phyloP scores from a whole-genome alignment of 2,797 vertebrate species.

The Eospalax fontanierii region DNA sequence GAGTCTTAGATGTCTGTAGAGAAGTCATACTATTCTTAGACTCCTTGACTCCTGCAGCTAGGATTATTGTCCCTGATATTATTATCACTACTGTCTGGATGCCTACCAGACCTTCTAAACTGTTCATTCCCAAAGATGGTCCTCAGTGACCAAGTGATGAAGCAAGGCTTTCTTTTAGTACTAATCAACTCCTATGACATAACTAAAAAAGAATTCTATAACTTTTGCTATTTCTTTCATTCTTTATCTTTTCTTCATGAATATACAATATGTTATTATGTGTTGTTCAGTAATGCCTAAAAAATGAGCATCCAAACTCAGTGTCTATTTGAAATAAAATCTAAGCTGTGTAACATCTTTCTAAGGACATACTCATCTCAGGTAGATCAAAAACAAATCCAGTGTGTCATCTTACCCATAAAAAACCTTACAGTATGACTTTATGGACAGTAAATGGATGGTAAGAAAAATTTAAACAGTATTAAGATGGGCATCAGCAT shows the following conservation, averaged over 20 bases:
- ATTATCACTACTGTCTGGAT: not conserved
- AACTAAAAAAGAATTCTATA: not conserved
- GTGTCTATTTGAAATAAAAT: constrained; percentile 9
- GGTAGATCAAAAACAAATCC: not conserved
- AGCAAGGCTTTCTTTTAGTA: not conserved
- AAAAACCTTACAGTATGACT: not conserved
- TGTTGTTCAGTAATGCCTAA: not conserved
- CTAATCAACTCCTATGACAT: not conserved
- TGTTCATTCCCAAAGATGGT: not conserved
- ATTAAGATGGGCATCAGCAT: not conserved
- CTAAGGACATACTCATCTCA: not conserved
- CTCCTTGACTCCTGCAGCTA: not conserved
- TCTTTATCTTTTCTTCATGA: not conserved
- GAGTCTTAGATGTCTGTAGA: not conserved
- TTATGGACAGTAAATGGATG: not conserved
- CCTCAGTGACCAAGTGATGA: not conserved
- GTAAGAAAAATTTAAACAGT: not conserved
- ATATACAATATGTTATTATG: not conserved
- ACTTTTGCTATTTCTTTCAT: not conserved
- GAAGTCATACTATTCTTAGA: not conserved
- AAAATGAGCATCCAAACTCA: not conserved
- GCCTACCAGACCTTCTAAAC: not conserved
- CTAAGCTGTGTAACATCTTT: not conserved
- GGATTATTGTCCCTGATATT: not conserved
- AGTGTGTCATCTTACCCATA: not conserved